Percentiles rank a stretch among this genome's conserved stretches.
These are phyloP conservation scores for Theropithecus gelada DNA, from an alignment of 2,113 vertebrate genomes.

Conservation along the genomic window DNA sequence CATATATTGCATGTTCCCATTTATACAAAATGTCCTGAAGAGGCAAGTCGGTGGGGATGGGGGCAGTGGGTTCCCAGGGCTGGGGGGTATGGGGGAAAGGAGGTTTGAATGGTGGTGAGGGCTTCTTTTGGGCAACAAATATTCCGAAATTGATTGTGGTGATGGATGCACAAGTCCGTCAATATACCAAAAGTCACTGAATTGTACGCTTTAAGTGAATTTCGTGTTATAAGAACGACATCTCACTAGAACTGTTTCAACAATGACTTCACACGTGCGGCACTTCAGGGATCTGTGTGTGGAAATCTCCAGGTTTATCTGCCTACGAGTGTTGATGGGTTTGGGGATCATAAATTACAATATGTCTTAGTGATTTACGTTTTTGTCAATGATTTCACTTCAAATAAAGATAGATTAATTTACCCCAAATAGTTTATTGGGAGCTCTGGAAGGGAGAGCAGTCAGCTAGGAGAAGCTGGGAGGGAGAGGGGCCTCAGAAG, in stretches of 20 bases:
- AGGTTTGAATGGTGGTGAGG: background rate
- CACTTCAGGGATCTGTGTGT: background rate
- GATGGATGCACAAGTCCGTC: background rate
- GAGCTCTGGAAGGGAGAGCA: background rate
- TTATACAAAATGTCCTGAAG: background rate
- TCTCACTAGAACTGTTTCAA: background rate
- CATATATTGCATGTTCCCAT: background rate
- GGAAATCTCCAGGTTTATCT: background rate
- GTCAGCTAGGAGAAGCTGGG: background rate
- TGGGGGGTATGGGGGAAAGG: no score
- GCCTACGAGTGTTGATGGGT: background rate
- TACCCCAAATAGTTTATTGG: background rate
- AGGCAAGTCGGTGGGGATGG: background rate
- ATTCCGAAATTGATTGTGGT: background rate
- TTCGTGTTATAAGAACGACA: background rate
- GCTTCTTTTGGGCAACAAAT: background rate
- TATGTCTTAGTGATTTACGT: background rate
- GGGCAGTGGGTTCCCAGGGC: background rate
- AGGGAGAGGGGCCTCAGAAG: no score
- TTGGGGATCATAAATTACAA: background rate
- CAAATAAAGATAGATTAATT: background rate
- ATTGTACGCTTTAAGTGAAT: no score
- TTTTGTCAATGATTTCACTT: background rate
- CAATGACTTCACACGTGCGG: background rate
- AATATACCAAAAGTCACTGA: background rate